A percentile compares a stretch with the other conserved stretches of the same genome.
These are phyloP conservation scores for Temnothorax nylanderi DNA, from an alignment of 1,140 invertebrate species.

Conservation along the genomic window DNA sequence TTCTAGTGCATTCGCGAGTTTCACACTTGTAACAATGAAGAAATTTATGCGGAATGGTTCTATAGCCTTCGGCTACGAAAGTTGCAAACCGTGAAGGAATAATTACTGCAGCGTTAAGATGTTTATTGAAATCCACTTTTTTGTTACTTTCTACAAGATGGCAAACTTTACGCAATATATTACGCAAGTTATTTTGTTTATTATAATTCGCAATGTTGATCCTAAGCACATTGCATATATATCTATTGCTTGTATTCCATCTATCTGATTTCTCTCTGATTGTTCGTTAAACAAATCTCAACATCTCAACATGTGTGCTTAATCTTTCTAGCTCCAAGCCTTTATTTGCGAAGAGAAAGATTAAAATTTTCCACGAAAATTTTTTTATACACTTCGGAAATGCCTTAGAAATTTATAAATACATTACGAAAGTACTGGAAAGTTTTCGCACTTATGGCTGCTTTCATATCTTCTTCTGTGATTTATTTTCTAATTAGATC, in stretches of 20 bases:
- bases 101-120: constrained; percentile 19
- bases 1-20: constrained; percentile 1
- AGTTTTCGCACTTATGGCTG: neutral
- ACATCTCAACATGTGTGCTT: neutral
- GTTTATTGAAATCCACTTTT: constrained; percentile 3
- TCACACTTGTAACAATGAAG: constrained; percentile 42
- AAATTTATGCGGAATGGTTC: constrained; percentile 23
- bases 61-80: neutral
- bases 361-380: neutral
- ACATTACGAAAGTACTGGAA: neutral
- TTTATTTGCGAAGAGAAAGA: constrained; percentile 19
- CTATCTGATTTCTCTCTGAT: neutral
- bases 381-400: neutral
- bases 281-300: neutral
- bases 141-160: neutral
- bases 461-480: neutral
- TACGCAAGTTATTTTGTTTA: neutral
- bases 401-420: neutral
- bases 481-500: constrained; percentile 27
- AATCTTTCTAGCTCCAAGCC: neutral
- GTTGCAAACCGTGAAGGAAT: constrained; percentile 8
- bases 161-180: neutral
- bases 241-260: neutral
- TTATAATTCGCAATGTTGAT: neutral
- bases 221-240: neutral